Evolutionary conservation across 1,140 invertebrate genomes (phyloP), one percentile per base, ranked within the genome.

Genomic region (Coptotermes formosanus): DNA sequence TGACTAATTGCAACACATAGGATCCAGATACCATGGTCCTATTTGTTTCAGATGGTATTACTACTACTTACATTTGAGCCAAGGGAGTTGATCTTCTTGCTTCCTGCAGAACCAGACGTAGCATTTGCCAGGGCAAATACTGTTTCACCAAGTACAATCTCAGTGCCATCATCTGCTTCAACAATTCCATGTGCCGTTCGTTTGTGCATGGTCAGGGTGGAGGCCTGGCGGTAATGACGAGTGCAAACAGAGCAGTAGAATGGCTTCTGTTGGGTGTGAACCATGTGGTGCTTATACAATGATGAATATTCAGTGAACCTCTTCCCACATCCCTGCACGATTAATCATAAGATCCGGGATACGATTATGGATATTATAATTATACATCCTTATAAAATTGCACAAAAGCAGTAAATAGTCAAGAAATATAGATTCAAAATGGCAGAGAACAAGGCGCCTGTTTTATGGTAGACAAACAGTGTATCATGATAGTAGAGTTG

Each of bases 301-400:
- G 94, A 95, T 82, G 95, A 95, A 89, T 96, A 96, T 89, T 96
- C 95, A 6, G 95, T 95, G 88, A 96, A 96, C 59, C 94, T 91
- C 89, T 94, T 94, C 16, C 92, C 92, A 90, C 95, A 96, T 85
- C 93, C 94, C 90, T 94, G 89, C 44, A 92, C 85, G 19, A 55
- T 55, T 16, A 55, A 48, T 48, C 16, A 16, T 48, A 48, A 48
- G 11, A 48, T 16, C 7, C 48, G 9, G 19, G 19, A 55, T 19
- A 19, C 21, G 52, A 55, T 19, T 55, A 55, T 55, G 52, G 14
- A 16, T 19, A 55, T 55, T 19, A 55, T 21, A 55, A 55, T 12
- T 16, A 48, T 7, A 12, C 45, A 48, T 48, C 0, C 14, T 55
- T 55, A 55, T 55, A 21, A 55, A 55, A 21, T 21, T 16, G 45